Evolutionary conservation across 2,113 vertebrate genomes (phyloP).

Genomic region (Ciconia boyciana): DNA sequence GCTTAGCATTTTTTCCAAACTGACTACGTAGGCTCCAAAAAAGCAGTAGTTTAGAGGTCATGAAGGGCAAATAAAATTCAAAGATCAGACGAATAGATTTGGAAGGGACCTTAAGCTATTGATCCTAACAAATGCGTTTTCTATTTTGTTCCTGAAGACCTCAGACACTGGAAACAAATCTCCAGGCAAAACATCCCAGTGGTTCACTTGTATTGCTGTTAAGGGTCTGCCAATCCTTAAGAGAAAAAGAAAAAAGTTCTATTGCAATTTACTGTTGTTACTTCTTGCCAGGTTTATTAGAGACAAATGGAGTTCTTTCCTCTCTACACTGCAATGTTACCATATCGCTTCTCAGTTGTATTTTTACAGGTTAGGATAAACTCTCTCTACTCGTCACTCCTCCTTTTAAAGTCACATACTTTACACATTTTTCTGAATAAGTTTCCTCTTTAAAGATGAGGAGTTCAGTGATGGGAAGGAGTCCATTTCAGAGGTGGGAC

Average conservation of each 20-base stretch:
- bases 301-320: background rate
- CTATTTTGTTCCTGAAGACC: background rate
- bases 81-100: background rate
- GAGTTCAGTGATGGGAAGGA: background rate
- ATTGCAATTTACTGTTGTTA: background rate
- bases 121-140: background rate
- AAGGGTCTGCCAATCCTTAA: background rate
- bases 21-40: fast-evolving
- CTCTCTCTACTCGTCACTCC: background rate
- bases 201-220: background rate
- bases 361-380: background rate
- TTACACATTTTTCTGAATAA: background rate
- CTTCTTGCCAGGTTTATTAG: background rate
- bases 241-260: background rate
- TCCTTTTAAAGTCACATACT: background rate
- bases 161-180: background rate
- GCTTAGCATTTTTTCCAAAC: background rate
- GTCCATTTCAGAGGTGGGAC: background rate
- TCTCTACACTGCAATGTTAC: background rate
- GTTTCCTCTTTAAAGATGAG: background rate
- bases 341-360: background rate
- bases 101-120: background rate
- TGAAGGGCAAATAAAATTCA: background rate
- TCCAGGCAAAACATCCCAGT: background rate
- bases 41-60: background rate